Conservation (phyloP, 2,113 vertebrate species). For the Elephas maximus region DNA sequence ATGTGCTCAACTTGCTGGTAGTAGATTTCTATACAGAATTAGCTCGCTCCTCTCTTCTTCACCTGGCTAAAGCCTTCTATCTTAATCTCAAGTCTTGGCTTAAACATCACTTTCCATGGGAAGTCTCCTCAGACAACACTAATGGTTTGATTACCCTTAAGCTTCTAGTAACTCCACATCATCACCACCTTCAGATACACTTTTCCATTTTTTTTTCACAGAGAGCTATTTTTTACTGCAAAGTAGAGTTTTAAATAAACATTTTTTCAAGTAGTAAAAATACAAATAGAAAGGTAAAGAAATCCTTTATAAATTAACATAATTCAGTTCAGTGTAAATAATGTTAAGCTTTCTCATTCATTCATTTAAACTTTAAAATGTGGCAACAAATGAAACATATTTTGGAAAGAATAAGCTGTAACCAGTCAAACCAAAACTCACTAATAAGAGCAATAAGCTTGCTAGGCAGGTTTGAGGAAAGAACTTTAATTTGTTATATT, state of each 20-base stretch:
- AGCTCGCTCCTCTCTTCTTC: not conserved
- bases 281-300: slow-evolving; percentile 29
- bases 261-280: slow-evolving; percentile 40
- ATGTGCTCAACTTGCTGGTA: not conserved
- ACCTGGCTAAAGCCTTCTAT: not conserved
- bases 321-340: slow-evolving; percentile 51
- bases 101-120: not conserved
- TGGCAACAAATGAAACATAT: slow-evolving; percentile 37
- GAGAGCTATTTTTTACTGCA: not conserved
- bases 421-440: slow-evolving; percentile 16
- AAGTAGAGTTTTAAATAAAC: slow-evolving; percentile 38
- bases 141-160: not conserved
- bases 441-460: not conserved
- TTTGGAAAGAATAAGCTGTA: not conserved
- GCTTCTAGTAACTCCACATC: not conserved
- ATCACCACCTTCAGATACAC: slow-evolving; percentile 12
- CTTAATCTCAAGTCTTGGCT: not conserved
- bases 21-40: not conserved
- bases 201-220: slow-evolving; percentile 39
- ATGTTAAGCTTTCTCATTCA: slow-evolving; percentile 23
- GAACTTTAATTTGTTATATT: not conserved
- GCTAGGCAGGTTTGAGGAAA: not conserved
- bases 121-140: not conserved
- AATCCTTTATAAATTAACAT: slow-evolving; percentile 29
- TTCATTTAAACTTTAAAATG: slow-evolving; percentile 57